Evolutionary conservation across 2,113 vertebrate species (phyloP).

Genomic region (Petrocephalus microphthalmus): DNA sequence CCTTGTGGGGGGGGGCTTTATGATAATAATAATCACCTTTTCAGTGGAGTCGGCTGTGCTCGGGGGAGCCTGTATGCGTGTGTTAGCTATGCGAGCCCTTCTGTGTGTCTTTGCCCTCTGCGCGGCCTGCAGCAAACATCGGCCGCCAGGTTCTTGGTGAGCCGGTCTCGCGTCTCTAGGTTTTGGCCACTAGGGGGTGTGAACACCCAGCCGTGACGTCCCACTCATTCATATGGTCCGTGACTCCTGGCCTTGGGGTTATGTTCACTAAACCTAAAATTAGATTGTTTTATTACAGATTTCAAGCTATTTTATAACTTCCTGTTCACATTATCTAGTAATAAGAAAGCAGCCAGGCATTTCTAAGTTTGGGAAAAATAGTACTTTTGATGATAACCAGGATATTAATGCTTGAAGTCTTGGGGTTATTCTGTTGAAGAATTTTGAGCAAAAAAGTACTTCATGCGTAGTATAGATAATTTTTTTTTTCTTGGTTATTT

Average conservation of each 20-base stretch:
- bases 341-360: slow-evolving; percentile 1
- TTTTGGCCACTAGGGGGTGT: not conserved
- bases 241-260: not conserved
- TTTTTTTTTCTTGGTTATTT: not conserved
- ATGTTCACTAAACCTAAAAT: not conserved
- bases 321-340: not conserved
- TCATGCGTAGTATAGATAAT: not conserved
- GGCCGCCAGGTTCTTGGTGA: not conserved
- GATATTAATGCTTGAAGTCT: not conserved
- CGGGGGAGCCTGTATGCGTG: not conserved
- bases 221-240: not conserved
- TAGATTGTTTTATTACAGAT: not conserved
- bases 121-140: not conserved
- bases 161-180: not conserved
- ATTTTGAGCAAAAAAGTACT: not conserved
- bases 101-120: not conserved
- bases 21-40: not conserved
- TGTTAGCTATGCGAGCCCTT: not conserved
- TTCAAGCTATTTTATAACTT: not conserved
- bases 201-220: not conserved
- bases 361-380: not conserved
- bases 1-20: not conserved
- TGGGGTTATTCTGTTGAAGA: not conserved
- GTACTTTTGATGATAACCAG: not conserved
- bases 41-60: not conserved